Evolutionary conservation across 2,888 invertebrate species (phyloP).

Genomic region (Heliothis peltigera): DNA sequence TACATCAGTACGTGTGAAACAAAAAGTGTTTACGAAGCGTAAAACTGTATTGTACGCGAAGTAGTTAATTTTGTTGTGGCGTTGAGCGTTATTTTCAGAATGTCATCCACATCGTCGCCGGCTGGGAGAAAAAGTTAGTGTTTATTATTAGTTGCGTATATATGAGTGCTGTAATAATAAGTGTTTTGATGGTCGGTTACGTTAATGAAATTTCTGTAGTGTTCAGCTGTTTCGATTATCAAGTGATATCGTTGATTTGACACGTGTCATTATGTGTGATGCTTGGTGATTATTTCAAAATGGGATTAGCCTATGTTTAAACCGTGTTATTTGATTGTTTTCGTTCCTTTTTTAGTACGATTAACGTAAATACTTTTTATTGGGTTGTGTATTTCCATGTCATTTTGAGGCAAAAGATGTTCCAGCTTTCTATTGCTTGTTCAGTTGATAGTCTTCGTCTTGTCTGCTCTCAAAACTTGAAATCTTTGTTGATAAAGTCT

Average conservation of each 20-base stretch:
- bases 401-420: conserved; percentile 13
- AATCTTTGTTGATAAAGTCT: conserved; percentile 46
- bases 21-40: conserved; percentile 79
- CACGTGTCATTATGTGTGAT: conserved; percentile 2
- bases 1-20: conserved; percentile 74
- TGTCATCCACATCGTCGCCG: conserved; percentile 83
- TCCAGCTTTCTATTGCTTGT: neutral
- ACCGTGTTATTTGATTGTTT: neutral
- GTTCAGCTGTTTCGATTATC: conserved; percentile 31
- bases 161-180: conserved; percentile 51
- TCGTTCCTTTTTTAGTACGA: neutral
- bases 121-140: conserved; percentile 85
- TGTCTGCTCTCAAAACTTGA: conserved; percentile 39
- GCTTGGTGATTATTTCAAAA: conserved; percentile 8
- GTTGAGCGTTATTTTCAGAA: conserved; percentile 77
- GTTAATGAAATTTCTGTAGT: conserved; percentile 38
- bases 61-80: conserved; percentile 73
- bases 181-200: conserved; percentile 34
- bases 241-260: conserved; percentile 30
- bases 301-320: conserved; percentile 6
- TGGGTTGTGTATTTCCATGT: neutral
- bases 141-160: conserved; percentile 71
- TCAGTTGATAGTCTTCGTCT: conserved; percentile 6
- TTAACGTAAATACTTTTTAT: neutral
- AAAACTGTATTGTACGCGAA: conserved; percentile 78